Conservation (phyloP, 1,140 invertebrate species). For the Nasonia giraulti region DNA sequence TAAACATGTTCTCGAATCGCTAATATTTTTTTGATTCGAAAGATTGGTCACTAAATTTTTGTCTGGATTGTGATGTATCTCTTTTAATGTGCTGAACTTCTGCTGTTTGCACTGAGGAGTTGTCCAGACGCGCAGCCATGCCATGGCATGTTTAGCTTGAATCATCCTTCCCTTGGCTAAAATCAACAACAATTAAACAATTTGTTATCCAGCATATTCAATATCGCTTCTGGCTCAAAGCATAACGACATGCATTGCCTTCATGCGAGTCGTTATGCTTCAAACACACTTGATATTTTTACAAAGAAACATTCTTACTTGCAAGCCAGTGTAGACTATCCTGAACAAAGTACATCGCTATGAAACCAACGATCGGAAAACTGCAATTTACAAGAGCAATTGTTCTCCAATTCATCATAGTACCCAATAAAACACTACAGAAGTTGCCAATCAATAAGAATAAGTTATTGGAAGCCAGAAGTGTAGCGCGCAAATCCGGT, state of each 20-base stretch:
- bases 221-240: neutral
- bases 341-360: neutral
- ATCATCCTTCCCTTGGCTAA: neutral
- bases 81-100: neutral
- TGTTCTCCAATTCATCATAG: neutral
- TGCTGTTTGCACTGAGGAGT: neutral
- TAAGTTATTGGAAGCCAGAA: neutral
- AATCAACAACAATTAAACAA: neutral
- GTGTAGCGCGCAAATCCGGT: neutral
- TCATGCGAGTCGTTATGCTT: too few relatives aligned
- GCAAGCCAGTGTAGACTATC: conserved; percentile 6
- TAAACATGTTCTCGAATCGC: too few relatives aligned
- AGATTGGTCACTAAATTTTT: neutral
- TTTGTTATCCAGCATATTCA: neutral
- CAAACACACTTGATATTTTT: too few relatives aligned
- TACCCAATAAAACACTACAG: neutral
- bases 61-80: neutral
- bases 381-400: neutral
- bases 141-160: neutral
- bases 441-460: neutral
- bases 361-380: neutral
- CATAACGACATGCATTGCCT: too few relatives aligned
- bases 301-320: neutral
- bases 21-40: too few relatives aligned
- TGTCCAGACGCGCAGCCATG: conserved; percentile 10